phyloP scores from a whole-genome alignment of 2,888 invertebrate genomes.

The Philereme vetulata region DNA sequence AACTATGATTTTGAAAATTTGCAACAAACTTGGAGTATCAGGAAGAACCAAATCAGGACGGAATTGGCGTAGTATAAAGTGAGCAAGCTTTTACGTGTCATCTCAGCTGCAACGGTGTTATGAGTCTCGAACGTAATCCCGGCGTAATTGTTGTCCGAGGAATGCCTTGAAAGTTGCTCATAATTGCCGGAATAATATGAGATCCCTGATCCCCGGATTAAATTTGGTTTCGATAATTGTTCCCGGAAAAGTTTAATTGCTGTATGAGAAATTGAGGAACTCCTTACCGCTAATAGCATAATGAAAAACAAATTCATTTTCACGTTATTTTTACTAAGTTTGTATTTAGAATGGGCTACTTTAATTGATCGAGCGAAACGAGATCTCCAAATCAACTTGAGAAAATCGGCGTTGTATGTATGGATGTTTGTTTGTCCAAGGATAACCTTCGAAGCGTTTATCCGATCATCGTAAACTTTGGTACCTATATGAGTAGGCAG shows the following conservation, averaged over 20 bases:
- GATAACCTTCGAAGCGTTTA: too few species aligned
- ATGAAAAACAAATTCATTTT: too few species aligned
- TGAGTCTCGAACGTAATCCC: slow-evolving; percentile 75
- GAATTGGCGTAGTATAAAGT: not conserved
- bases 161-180: slow-evolving; percentile 68
- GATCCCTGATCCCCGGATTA: slow-evolving; percentile 48
- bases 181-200: slow-evolving; percentile 59
- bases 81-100: not conserved
- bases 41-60: not conserved
- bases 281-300: not conserved
- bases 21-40: too few species aligned
- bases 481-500: too few species aligned
- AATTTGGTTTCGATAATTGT: slow-evolving; percentile 43
- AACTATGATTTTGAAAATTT: too few species aligned
- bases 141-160: slow-evolving; percentile 77
- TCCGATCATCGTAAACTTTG: too few species aligned
- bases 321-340: too few species aligned
- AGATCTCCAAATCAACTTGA: too few species aligned
- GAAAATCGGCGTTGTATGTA: too few species aligned
- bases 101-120: slow-evolving; percentile 49
- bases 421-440: too few species aligned
- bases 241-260: slow-evolving; percentile 27
- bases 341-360: too few species aligned
- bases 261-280: slow-evolving; percentile 15
- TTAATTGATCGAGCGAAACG: too few species aligned